phyloP scores from a whole-genome alignment of 1,140 invertebrate genomes.

The Drosophila miranda region DNA sequence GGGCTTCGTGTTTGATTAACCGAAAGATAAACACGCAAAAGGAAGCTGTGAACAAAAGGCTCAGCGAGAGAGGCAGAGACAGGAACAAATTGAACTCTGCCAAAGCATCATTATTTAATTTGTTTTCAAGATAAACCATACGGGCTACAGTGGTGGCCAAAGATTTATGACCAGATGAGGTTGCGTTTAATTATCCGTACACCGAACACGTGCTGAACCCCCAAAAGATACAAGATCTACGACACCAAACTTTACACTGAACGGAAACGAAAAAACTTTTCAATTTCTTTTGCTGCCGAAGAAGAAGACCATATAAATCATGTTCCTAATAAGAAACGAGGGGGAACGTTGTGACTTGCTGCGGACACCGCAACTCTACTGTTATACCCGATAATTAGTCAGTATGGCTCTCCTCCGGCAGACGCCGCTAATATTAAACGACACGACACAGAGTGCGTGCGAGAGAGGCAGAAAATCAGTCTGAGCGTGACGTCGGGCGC shows the following conservation, averaged over 20 bases:
- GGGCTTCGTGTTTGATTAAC: constrained; percentile 79
- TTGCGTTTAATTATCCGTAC: constrained; percentile 56
- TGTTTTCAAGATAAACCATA: constrained; percentile 14
- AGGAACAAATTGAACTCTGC: constrained; percentile 40
- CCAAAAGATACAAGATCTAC: not conserved
- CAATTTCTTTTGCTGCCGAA: constrained; percentile 13
- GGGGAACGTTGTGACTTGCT: too few relatives aligned
- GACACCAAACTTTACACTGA: not conserved
- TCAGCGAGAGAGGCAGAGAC: constrained; percentile 6
- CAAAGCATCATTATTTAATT: constrained; percentile 78
- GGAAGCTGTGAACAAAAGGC: constrained; percentile 44
- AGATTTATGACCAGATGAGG: constrained; percentile 47
- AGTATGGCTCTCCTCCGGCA: too few relatives aligned
- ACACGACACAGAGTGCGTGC: too few relatives aligned
- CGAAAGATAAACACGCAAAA: constrained; percentile 79
- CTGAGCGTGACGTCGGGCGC: too few relatives aligned
- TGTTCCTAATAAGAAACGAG: not conserved
- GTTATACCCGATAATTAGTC: too few relatives aligned
- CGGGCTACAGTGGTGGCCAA: constrained; percentile 22
- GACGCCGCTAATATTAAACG: too few relatives aligned
- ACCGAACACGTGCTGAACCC: constrained; percentile 39
- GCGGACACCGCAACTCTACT: too few relatives aligned
- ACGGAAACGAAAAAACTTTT: constrained; percentile 28
- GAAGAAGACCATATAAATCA: not conserved
- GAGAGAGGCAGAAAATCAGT: too few relatives aligned